phyloP scores from a whole-genome alignment of 1,140 invertebrate genomes.

The Cephus cinctus region DNA sequence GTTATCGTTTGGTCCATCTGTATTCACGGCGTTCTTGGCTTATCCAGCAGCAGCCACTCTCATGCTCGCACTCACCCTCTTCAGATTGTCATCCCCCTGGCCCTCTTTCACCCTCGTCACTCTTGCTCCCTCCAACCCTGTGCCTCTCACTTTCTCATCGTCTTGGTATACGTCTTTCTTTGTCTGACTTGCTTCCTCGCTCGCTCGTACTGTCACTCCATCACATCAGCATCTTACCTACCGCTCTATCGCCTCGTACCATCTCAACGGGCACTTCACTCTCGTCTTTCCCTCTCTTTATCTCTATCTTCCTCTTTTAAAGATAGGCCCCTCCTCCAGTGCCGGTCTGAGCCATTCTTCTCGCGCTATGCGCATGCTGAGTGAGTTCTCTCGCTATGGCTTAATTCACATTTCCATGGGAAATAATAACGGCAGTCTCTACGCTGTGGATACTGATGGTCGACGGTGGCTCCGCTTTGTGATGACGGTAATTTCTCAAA shows the following conservation, averaged over 20 bases:
- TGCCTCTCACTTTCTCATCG: neutral
- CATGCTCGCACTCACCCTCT: conserved; percentile 16
- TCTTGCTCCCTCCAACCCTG: conserved; percentile 17
- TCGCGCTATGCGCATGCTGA: neutral
- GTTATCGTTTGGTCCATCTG: conserved; percentile 44
- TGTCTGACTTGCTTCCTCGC: conserved; percentile 18
- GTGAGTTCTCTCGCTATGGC: too few species aligned
- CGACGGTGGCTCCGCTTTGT: too few species aligned
- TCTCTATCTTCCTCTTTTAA: too few species aligned
- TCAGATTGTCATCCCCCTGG: neutral
- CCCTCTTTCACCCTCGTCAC: conserved; percentile 13
- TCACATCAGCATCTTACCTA: conserved; percentile 39
- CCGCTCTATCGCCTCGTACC: conserved; percentile 27
- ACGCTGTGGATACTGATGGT: too few species aligned
- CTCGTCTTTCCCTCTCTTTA: neutral
- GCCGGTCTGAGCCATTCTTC: neutral
- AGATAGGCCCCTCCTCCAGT: neutral
- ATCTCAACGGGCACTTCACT: conserved; percentile 9
- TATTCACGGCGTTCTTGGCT: conserved; percentile 39
- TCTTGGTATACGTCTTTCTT: conserved; percentile 9
- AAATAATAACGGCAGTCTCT: too few species aligned
- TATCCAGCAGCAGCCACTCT: conserved; percentile 26
- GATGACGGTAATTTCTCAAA: too few species aligned
- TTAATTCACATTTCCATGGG: too few species aligned
- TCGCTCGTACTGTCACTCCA: conserved; percentile 33